Conservation (phyloP, 2,888 invertebrate species). For the Portevinia maculata region DNA sequence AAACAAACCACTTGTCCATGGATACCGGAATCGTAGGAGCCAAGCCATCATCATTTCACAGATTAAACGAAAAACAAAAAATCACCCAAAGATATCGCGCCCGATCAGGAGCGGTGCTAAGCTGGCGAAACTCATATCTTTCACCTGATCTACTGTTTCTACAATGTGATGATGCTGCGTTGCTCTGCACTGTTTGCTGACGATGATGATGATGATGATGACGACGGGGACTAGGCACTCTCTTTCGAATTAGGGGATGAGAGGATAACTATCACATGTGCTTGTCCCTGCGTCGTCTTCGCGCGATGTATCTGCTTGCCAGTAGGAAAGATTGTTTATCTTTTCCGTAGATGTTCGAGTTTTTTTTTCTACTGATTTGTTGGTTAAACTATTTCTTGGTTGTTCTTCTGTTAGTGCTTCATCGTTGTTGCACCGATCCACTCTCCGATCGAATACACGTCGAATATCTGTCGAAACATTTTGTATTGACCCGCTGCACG, state of each 20-base stretch:
- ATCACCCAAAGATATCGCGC: constrained; percentile 59
- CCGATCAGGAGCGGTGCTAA: constrained; percentile 65
- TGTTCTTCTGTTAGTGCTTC: constrained; percentile 55
- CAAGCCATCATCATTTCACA: constrained; percentile 53
- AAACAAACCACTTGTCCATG: constrained; percentile 56
- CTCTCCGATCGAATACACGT: constrained; percentile 47
- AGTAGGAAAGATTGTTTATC: constrained; percentile 71
- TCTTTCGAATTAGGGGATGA: constrained; percentile 54
- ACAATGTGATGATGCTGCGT: constrained; percentile 69
- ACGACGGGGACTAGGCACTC: constrained; percentile 34
- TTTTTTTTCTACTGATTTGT: constrained; percentile 25
- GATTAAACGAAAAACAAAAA: constrained; percentile 37
- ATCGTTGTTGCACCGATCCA: constrained; percentile 10
- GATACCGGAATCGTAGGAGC: constrained; percentile 70
- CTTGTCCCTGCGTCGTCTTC: constrained; percentile 59
- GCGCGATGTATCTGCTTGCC: constrained; percentile 28
- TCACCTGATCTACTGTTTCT: constrained; percentile 73
- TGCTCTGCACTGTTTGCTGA: constrained; percentile 17
- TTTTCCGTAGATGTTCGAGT: constrained; percentile 64
- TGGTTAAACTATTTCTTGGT: constrained; percentile 62
- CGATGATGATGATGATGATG: constrained; percentile 27
- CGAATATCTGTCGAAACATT: constrained; percentile 74
- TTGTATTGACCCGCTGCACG: constrained; percentile 73
- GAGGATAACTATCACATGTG: constrained; percentile 37
- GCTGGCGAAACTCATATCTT: constrained; percentile 68